Evolutionary conservation across 2,888 invertebrate species (phyloP).

Genomic region (Cephonodes hylas): DNA sequence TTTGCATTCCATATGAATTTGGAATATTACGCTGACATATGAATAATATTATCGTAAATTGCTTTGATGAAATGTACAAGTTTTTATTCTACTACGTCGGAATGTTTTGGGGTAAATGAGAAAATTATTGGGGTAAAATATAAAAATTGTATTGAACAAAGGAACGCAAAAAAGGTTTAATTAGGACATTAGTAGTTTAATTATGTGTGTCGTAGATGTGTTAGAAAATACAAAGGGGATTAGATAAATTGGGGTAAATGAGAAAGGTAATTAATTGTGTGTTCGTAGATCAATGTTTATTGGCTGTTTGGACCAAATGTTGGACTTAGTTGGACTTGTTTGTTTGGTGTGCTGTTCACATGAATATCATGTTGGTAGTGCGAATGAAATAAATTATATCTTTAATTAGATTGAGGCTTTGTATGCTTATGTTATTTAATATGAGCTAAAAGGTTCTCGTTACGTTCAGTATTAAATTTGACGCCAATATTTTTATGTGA

Average conservation of each 20-base stretch:
- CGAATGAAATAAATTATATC: not conserved
- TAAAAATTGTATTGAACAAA: too few relatives aligned
- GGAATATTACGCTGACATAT: not conserved
- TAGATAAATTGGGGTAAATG: not conserved
- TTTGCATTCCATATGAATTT: not conserved
- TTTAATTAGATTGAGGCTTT: too few relatives aligned
- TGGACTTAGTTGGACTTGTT: not conserved
- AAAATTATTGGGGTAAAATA: not conserved
- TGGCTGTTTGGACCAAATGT: slow-evolving; percentile 8
- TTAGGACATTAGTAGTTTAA: not conserved
- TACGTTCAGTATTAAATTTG: too few relatives aligned
- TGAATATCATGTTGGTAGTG: not conserved
- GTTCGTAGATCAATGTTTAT: not conserved
- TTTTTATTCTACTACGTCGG: not conserved
- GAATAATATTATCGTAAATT: not conserved
- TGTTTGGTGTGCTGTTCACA: slow-evolving; percentile 6
- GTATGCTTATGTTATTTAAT: too few relatives aligned
- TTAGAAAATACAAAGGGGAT: not conserved
- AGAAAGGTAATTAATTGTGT: not conserved
- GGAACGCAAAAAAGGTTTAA: not conserved
- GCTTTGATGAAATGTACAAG: not conserved
- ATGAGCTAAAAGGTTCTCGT: too few relatives aligned
- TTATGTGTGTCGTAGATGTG: slow-evolving; percentile 4
- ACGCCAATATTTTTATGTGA: too few relatives aligned
- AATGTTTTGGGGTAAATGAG: not conserved